A percentile compares a stretch with the other conserved stretches of the same genome.
These are phyloP conservation scores for Melanostoma scalare DNA, from an alignment of 2,888 invertebrate genomes.

Conservation along the genomic window DNA sequence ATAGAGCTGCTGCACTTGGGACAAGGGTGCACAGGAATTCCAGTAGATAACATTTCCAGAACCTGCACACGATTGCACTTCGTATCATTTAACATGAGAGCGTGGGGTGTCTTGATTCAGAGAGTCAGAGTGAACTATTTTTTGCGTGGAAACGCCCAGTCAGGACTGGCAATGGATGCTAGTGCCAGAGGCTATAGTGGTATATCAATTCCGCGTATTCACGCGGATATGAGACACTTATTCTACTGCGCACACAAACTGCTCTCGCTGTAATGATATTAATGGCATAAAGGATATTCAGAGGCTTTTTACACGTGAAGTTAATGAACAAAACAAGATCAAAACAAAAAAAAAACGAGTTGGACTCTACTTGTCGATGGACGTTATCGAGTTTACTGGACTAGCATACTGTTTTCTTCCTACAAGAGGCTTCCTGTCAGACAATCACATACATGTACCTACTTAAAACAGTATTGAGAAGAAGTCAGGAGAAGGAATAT, in stretches of 20 bases:
- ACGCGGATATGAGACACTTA: constrained; percentile 69
- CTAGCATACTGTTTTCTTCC: constrained; percentile 66
- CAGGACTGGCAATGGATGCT: constrained; percentile 11
- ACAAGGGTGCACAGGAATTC: constrained; percentile 71
- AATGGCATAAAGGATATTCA: constrained; percentile 64
- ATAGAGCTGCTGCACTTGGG: constrained; percentile 72
- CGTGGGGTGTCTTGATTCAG: constrained; percentile 53
- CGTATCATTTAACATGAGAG: constrained; percentile 69
- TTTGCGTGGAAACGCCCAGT: constrained; percentile 71
- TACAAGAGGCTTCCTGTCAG: constrained; percentile 64
- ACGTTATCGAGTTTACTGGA: constrained; percentile 65
- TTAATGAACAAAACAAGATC: constrained; percentile 1
- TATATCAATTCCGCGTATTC: constrained; percentile 69
- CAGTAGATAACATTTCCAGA: constrained; percentile 71
- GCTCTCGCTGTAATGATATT: constrained; percentile 65
- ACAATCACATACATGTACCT: constrained; percentile 19
- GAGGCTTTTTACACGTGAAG: constrained; percentile 42
- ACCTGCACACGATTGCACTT: constrained; percentile 72
- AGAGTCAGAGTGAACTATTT: constrained; percentile 55
- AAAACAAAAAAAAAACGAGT: constrained; percentile 24
- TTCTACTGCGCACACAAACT: constrained; percentile 43
- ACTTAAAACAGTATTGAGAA: constrained; percentile 18
- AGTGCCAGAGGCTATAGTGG: constrained; percentile 43
- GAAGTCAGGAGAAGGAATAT: no score
- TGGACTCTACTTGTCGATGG: constrained; percentile 63